These are phyloP conservation scores for Limanda limanda DNA, from an alignment of 2,113 vertebrate species.

Conservation along the genomic window DNA sequence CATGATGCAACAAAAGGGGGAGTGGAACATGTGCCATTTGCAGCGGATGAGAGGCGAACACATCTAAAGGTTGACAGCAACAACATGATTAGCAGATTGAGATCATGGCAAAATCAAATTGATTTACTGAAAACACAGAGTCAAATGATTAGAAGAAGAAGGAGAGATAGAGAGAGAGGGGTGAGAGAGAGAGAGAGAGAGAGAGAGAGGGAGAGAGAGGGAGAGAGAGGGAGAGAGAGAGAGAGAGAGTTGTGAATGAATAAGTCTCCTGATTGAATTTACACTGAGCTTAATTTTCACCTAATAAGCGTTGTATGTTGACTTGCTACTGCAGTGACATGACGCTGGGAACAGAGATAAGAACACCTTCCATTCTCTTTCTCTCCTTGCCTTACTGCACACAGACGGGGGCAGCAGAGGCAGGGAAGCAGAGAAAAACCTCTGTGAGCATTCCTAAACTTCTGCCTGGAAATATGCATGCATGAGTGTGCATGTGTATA, in stretches of 20 bases:
- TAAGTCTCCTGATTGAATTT: background rate
- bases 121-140: background rate
- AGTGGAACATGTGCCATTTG: background rate
- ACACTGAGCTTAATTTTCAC: conserved; percentile 73
- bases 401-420: conserved; percentile 45
- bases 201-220: too few species aligned
- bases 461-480: conserved; percentile 20
- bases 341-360: conserved; percentile 22
- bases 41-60: too few species aligned
- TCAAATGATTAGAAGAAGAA: background rate
- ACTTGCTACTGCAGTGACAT: conserved; percentile 32
- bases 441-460: conserved; percentile 13
- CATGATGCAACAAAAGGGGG: background rate
- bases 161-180: too few species aligned
- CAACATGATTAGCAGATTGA: background rate
- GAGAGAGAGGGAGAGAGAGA: too few species aligned
- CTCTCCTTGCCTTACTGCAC: conserved; percentile 11
- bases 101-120: background rate
- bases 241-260: background rate
- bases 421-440: conserved; percentile 23
- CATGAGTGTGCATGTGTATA: conserved; percentile 2
- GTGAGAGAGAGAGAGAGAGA: too few species aligned
- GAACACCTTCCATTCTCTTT: background rate
- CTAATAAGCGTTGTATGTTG: conserved; percentile 79
- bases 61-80: background rate